phyloP scores from a whole-genome alignment of 2,888 invertebrate species.

The Orchesellides sinensis region DNA sequence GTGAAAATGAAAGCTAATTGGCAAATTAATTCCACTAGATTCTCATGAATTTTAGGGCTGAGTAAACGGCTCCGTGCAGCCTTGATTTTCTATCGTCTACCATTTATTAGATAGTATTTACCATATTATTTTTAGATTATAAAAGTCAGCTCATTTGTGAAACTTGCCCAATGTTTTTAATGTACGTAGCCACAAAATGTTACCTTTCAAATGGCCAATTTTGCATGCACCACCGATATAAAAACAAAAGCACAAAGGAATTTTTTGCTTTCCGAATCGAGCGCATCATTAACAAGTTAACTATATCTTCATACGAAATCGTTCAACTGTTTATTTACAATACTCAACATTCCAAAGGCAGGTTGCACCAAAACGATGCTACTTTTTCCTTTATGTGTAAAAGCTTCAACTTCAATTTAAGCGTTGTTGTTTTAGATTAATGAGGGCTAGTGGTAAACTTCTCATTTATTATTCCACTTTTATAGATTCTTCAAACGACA shows the following conservation, averaged over 20 bases:
- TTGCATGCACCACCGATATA: slow-evolving; percentile 22
- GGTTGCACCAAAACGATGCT: slow-evolving; percentile 7
- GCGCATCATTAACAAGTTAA: slow-evolving; percentile 27
- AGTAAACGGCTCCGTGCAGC: not conserved
- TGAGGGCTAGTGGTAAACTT: slow-evolving; percentile 37
- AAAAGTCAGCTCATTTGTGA: slow-evolving; percentile 7
- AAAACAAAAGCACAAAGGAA: not conserved
- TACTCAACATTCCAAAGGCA: too few species aligned
- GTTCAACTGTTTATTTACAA: not conserved
- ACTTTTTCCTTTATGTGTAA: too few species aligned
- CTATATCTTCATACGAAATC: not conserved
- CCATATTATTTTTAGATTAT: not conserved
- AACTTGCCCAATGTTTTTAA: not conserved
- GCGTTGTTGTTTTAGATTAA: slow-evolving; percentile 10
- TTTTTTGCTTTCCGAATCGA: not conserved
- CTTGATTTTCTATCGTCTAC: not conserved
- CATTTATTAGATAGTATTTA: not conserved
- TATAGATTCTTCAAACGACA: slow-evolving; percentile 32
- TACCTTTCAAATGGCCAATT: slow-evolving; percentile 40
- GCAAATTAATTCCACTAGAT: slow-evolving; percentile 23
- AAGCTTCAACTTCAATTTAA: slow-evolving; percentile 15
- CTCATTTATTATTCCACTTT: slow-evolving; percentile 54
- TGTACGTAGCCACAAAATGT: slow-evolving; percentile 16
- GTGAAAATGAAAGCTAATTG: slow-evolving; percentile 2
- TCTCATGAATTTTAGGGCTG: slow-evolving; percentile 4